Evolutionary conservation across 2,797 vertebrate species (phyloP), one percentile per base, ranked within the genome.

Genomic region (Pteropus rufus): DNA sequence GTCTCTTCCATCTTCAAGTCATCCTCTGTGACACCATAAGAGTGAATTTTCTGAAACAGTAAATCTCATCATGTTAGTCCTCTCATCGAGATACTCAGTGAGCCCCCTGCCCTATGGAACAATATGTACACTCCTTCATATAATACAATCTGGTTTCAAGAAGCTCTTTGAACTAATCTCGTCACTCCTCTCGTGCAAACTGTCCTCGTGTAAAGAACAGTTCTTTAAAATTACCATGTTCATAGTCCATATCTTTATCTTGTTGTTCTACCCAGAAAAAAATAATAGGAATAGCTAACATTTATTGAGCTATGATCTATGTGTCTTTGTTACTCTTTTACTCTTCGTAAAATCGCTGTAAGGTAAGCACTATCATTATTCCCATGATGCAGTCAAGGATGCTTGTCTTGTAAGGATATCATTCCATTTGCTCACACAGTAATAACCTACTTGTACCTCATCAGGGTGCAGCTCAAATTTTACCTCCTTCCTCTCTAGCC

Each of bases 1-100:
- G 44, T 96, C 79, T 72, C 96, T 97, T 80, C 79, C 56, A 44
- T 86, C 72, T 39, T 49, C 36, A 95, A 89, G 85, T 11, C 52
- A 84, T 73, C n/a, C 14, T 81, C 80, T 76, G 5, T 56, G n/a
- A 85, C 14, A 34, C 67, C 6, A 1, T 8, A 31, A 39, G 41
- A 95, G 80, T 81, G 36, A 89, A 81, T 89, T 85, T 69, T 89
- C 58, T 70, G 54, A 88, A 91, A 77, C 7, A 12, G 16, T 16
- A 46, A 60, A 41, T 64, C 36, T 64, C 10, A 36, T 82, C 34
- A 16, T 9, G 15, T 64, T 73, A 56, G n/a, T 26, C 24, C 65
- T 70, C 65, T 80, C 92, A 70, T 75, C 92, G 58, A 46, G 49
- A 58, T 23, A 19, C 24, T 41, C 23, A n/a, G 26, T 49, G n/a